Conservation (phyloP, 2,888 invertebrate species). For the Lepetodrilus schrolli region DNA sequence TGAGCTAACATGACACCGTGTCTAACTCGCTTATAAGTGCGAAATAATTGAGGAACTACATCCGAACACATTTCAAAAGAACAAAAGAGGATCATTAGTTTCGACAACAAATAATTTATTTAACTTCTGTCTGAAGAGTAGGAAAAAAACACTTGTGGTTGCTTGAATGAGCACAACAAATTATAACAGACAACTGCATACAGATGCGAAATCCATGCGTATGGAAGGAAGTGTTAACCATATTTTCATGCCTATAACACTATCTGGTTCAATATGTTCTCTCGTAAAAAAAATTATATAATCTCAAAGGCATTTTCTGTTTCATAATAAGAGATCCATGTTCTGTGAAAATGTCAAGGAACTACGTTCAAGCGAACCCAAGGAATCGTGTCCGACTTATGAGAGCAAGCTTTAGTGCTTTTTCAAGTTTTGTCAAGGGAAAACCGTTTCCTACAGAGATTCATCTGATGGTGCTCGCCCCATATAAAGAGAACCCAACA, state of each 20-base stretch:
- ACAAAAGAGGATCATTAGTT: not conserved
- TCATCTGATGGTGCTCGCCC: not conserved
- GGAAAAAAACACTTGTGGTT: constrained; percentile 19
- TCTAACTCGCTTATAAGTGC: not conserved
- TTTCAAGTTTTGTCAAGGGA: not conserved
- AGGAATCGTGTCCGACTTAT: not conserved
- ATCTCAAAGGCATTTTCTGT: not conserved
- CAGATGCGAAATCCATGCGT: not conserved
- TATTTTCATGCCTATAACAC: not conserved
- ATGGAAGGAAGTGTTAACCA: not conserved
- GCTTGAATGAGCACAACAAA: constrained; percentile 11
- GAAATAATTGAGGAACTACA: not conserved
- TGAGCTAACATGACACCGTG: not conserved
- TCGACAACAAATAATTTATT: constrained; percentile 25
- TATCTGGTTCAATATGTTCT: too few species aligned
- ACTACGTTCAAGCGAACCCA: not conserved
- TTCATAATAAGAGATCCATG: not conserved
- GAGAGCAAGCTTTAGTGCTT: not conserved
- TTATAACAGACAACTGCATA: not conserved
- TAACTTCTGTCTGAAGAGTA: constrained; percentile 7
- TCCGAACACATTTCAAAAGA: not conserved
- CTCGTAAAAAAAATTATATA: too few species aligned
- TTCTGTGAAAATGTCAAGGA: not conserved
- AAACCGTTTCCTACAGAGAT: not conserved
- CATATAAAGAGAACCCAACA: not conserved